Base-by-base conservation (phyloP, 92 coral and sea anemone genomes). In the Siderastrea radians region DNA sequence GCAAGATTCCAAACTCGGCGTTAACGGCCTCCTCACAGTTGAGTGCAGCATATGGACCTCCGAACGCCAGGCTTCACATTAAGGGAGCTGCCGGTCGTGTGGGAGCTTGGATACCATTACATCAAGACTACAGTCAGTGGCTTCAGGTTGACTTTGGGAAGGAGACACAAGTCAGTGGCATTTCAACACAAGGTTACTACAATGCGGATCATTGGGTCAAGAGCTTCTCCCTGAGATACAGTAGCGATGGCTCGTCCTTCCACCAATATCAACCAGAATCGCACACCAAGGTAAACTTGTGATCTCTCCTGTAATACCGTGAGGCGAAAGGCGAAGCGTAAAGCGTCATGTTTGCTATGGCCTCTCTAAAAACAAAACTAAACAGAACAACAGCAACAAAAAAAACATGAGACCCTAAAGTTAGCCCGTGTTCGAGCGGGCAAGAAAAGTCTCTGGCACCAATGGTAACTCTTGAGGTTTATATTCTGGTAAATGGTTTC, bases 101-200 rank as follows among this genome's bases (percentile, higher is more conserved):
- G 0, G 57, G n/a, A 3, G 79, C 81, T 48, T 84, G 88, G 88
- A 45, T 47, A 14, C 81, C 88, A 54, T 26, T 26, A 26, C 38
- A 26, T 26, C 80, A 75, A 75, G 7, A 75, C 62, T 58, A 4
- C 65, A 58, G 55, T 45, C 80, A 75, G 51, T 75, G 80, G 80
- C 51, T 75, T 55, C 80, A 75, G 66, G 68, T 44, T 14, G 80
- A 75, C 62, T 75, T 75, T 46, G 80, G 80, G 0, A 63, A 12
- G 0, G 80, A 55, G 38, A 75, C 80, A 13, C 12, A 38, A 5
- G 16, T 75, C 10, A 55, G 66, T 55, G 66, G 66, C 48, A 75
- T 75, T 5, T 62, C 64, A 3, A 75, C 80, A 7, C 80, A 75
- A 14, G 80, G 80, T 7, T 63, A 63, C 4, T 63, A 75, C 2